Percentiles rank a stretch among this genome's conserved stretches.
phyloP scores from a whole-genome alignment of 2,797 vertebrate genomes.

The Hybognathus amarus region DNA sequence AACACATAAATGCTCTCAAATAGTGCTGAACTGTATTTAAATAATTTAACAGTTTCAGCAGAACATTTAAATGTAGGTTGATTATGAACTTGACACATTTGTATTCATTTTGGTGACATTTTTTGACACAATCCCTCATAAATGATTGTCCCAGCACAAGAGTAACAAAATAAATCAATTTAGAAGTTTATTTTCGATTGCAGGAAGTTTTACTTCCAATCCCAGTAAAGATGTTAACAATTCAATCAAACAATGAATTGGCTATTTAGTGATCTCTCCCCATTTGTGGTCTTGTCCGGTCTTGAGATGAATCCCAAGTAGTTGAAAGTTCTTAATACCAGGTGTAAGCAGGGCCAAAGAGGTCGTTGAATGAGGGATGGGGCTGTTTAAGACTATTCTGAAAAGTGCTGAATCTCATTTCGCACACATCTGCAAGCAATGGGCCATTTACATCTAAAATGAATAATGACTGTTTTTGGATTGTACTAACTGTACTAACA shows the following conservation, averaged over 20 bases:
- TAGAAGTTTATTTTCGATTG: too few relatives aligned
- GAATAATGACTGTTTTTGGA: background rate
- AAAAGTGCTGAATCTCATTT: background rate
- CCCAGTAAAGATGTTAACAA: too few relatives aligned
- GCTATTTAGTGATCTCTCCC: too few relatives aligned
- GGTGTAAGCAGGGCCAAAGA: background rate
- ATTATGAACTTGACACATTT: background rate
- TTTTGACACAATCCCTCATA: too few relatives aligned
- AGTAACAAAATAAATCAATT: too few relatives aligned
- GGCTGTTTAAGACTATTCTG: background rate
- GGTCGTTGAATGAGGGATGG: background rate
- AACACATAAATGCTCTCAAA: background rate
- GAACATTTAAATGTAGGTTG: background rate
- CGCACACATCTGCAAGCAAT: background rate
- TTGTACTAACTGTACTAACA: background rate
- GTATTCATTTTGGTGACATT: too few relatives aligned
- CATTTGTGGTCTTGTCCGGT: too few relatives aligned
- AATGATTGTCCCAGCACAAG: too few relatives aligned
- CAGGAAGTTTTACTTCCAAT: too few relatives aligned
- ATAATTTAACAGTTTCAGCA: background rate
- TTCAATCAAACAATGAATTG: too few relatives aligned
- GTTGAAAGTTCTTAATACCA: background rate
- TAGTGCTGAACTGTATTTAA: background rate
- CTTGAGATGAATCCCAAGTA: background rate
- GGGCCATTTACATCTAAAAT: background rate